phyloP scores from a whole-genome alignment of 2,888 invertebrate genomes.

The Dimorphilus gyrociliatus region DNA sequence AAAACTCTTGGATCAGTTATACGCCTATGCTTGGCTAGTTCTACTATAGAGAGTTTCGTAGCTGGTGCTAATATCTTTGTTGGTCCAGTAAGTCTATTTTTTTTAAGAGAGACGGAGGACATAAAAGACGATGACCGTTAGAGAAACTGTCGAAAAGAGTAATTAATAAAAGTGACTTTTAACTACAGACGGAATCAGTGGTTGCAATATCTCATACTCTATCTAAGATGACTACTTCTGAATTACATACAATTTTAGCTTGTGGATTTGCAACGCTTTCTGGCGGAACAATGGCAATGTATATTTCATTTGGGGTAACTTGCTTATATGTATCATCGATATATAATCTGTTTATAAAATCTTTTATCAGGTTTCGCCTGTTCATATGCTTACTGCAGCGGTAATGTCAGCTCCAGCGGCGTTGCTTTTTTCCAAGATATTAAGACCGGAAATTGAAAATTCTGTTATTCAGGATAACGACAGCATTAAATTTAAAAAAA shows the following conservation, averaged over 20 bases:
- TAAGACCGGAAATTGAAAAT: slow-evolving; percentile 71
- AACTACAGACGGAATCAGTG: background rate
- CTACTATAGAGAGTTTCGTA: slow-evolving; percentile 8
- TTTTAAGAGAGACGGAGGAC: too few relatives aligned
- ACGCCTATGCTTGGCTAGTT: slow-evolving; percentile 5
- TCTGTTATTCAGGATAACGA: slow-evolving; percentile 42
- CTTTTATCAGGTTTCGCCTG: slow-evolving; percentile 42
- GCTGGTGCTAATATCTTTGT: slow-evolving; percentile 10
- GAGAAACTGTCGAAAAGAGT: too few relatives aligned
- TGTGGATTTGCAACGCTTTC: slow-evolving; percentile 11
- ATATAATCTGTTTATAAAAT: background rate
- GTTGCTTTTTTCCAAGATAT: slow-evolving; percentile 64
- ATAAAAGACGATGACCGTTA: too few relatives aligned
- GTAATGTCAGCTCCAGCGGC: slow-evolving; percentile 89
- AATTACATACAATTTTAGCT: slow-evolving; percentile 10
- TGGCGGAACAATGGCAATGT: slow-evolving; percentile 8
- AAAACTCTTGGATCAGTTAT: slow-evolving; percentile 6
- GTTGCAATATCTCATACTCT: background rate
- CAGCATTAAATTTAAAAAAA: slow-evolving; percentile 5
- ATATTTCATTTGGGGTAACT: slow-evolving; percentile 9
- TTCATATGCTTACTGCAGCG: slow-evolving; percentile 70
- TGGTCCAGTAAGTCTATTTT: slow-evolving; percentile 11
- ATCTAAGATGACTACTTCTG: slow-evolving; percentile 8
- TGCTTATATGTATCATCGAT: background rate
- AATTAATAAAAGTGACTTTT: background rate